These are phyloP conservation scores for Urophycis tenuis DNA, from an alignment of 2,797 vertebrate genomes.

Conservation along the genomic window DNA sequence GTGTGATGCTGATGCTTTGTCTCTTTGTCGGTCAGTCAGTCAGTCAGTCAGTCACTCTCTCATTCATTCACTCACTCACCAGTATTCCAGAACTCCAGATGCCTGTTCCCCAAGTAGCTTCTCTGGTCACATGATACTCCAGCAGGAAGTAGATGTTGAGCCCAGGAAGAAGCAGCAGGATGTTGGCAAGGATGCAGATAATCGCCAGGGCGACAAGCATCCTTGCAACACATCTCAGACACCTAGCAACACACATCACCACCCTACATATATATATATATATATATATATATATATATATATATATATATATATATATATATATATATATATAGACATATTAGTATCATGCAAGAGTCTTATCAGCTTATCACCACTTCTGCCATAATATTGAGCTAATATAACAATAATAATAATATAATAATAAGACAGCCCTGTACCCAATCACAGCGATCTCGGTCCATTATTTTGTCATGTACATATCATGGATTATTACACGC, in stretches of 20 bases:
- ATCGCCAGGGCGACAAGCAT: conserved; percentile 58
- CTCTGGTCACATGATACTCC: conserved; percentile 66
- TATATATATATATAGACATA: background rate
- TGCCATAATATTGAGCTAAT: background rate
- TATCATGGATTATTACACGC: too few relatives aligned
- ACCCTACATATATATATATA: background rate
- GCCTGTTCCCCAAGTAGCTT: conserved; percentile 65
- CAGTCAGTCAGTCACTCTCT: background rate
- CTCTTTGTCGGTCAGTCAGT: background rate
- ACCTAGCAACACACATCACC: conserved; percentile 64
- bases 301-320: background rate
- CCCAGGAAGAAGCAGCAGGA: conserved; percentile 68
- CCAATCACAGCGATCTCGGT: background rate
- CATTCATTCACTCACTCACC: conserved; percentile 40
- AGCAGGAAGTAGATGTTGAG: conserved; percentile 57
- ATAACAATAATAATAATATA: too few relatives aligned
- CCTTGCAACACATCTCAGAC: conserved; percentile 53
- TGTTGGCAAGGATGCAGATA: conserved; percentile 62
- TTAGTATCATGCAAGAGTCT: background rate
- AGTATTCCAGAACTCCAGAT: conserved; percentile 69
- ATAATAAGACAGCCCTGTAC: background rate
- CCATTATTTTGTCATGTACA: background rate
- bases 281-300: background rate
- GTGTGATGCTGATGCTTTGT: background rate
- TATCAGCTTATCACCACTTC: background rate